Base-by-base conservation (phyloP, 92 coral and sea anemone species). In the Chrysogorgia sp. region DNA sequence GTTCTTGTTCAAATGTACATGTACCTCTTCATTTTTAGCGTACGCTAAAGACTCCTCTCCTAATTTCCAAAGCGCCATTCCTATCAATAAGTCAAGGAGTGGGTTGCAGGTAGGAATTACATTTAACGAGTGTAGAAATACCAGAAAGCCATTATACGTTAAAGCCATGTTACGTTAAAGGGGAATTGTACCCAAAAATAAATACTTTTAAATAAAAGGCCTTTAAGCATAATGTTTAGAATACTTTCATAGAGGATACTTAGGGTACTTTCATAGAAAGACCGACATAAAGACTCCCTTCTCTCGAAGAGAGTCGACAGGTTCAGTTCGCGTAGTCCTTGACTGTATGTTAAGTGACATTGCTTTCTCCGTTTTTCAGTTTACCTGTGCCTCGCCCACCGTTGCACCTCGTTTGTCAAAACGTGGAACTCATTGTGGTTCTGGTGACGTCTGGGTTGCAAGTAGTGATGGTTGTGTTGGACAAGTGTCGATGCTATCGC, bases 391-490 rank as follows among this genome's bases (percentile, higher is more conserved):
- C 13, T 88, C 98, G 14, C 98, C 98, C 22, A 89, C 97, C 74
- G 91, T 75, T 68, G 96, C 90, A 21, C 97, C 98, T 0, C 97
- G 90, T 75, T 74, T 89, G 96, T 71, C 90, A 32, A 96, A 94
- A 77, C 90, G 98, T 37, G 98, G 98, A 10, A 94, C 90, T 65
- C 98, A 94, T 66, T 91, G 97, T 58, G 98, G 98, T 0, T 87
- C 98, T 14, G 98, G 98, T n/a, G 97, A 94, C 70, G 97, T 94
- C 19, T 94, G 98, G 98, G 97, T 94, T 35, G 92, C 96, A 68
- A 94, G 88, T 79, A 94, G 98, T 57, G 98, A 91, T 75, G 98
- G 98, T 23, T 91, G 90, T 83, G 98, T 94, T 21, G 98, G 98
- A 25, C 94, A 94, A 57, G 96, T 91, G 31, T 94, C 92, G 40